Evolutionary conservation across 1,140 invertebrate genomes (phyloP).

Genomic region (Penaeus vannamei): DNA sequence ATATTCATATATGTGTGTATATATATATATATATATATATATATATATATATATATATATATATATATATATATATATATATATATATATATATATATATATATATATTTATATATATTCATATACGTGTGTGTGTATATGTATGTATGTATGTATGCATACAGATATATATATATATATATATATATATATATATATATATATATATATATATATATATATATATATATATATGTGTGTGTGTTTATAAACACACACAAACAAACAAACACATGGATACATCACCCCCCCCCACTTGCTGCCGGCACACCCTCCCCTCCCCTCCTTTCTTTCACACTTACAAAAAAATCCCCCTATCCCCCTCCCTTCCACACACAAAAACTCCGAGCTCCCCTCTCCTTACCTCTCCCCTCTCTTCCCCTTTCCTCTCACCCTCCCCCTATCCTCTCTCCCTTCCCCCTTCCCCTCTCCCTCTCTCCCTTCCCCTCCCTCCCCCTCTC

Average conservation of each 20-base stretch:
- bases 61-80: conserved; percentile 6
- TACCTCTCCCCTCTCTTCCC: too few species aligned
- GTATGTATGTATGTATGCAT: not conserved
- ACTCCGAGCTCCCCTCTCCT: too few species aligned
- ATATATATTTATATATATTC: not conserved
- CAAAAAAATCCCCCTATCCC: too few species aligned
- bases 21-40: not conserved
- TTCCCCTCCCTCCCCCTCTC: too few species aligned
- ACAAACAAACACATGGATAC: not conserved
- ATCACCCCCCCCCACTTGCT: not conserved
- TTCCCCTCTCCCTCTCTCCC: too few species aligned
- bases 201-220: not conserved
- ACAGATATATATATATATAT: not conserved
- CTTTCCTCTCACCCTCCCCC: too few species aligned
- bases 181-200: conserved; percentile 33
- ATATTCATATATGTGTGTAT: conserved; percentile 5
- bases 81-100: not conserved
- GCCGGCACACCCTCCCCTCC: too few species aligned
- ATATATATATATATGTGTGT: not conserved
- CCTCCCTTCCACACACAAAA: too few species aligned
- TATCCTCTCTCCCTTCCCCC: too few species aligned
- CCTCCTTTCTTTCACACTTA: too few species aligned
- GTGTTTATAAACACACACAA: not conserved
- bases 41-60: not conserved
- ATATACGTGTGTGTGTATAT: conserved; percentile 2